Percentiles rank a stretch among this genome's conserved stretches.
These are phyloP conservation scores for Microctenopoma stevenorrisi DNA, from an alignment of 2,797 vertebrate genomes.

Conservation along the genomic window DNA sequence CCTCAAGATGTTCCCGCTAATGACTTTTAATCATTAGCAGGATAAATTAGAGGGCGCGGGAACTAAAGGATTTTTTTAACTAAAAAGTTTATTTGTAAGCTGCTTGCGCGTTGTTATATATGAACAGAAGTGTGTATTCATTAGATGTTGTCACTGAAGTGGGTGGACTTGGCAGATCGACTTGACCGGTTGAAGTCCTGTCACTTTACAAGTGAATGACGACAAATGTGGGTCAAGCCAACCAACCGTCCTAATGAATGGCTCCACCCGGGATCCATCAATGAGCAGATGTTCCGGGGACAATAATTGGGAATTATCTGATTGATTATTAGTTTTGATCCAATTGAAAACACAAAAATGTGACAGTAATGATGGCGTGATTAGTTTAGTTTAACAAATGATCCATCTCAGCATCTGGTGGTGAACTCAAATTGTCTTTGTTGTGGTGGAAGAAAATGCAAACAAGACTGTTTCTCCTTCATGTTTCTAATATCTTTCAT, in stretches of 20 bases:
- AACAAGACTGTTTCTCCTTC: constrained; percentile 1
- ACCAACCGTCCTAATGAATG: constrained; percentile 44
- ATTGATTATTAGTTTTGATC: constrained; percentile 82
- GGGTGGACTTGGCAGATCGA: constrained; percentile 32
- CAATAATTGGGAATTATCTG: constrained; percentile 65
- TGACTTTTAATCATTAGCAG: constrained; percentile 43
- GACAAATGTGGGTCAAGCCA: constrained; percentile 50
- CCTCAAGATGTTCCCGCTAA: constrained; percentile 12
- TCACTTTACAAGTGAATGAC: constrained; percentile 35
- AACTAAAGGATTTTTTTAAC: constrained; percentile 40
- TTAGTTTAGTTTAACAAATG: constrained; percentile 80
- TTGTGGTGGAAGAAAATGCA: constrained; percentile 17
- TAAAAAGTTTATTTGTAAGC: not conserved
- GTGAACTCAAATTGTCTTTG: constrained; percentile 32
- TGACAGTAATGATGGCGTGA: constrained; percentile 77
- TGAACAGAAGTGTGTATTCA: not conserved
- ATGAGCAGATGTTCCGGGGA: constrained; percentile 77
- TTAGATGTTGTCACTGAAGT: constrained; percentile 9
- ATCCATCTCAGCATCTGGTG: constrained; percentile 63
- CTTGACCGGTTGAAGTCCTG: constrained; percentile 44
- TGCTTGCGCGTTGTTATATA: not conserved
- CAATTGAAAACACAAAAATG: constrained; percentile 74
- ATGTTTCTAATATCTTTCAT: constrained; percentile 38
- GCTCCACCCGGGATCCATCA: constrained; percentile 44
- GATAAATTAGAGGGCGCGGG: constrained; percentile 44